Base-by-base conservation (phyloP, 2,888 invertebrate genomes). In the Coelogynopora nodosa region DNA sequence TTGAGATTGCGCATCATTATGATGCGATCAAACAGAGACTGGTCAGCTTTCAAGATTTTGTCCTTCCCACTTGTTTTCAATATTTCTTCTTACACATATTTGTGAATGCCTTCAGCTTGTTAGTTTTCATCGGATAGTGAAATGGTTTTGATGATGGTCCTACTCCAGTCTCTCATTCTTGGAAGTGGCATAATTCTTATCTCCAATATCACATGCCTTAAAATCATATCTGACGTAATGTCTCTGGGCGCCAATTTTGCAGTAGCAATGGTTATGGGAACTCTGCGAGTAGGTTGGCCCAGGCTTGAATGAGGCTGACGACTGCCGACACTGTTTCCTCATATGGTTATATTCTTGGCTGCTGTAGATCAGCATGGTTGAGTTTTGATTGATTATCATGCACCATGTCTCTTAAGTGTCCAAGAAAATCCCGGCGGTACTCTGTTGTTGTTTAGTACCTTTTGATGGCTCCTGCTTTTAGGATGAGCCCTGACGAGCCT, bases 61-160 rank as follows among this genome's bases (percentile, higher is more conserved):
- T 67, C 67, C 49, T 85, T 67, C 67, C 85, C 67, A 13, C 84
- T 81, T 30, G 84, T 30, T 29, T 18, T 30, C 67, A 67, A n/a
- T 0, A 26, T 13, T 67, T 85, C 31, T 83, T 81, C 29, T 86
- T 83, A 13, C 18, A 67, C 10, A 5, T 86, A 49, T 28, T 29
- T 67, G 1, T 67, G 83, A 88, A 88, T 28, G 87, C 88, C 30
- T 89, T 88, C 82, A 89, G 80, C 10, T 87, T 86, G 0, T 87
- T 85, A 30, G 67, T 88, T 31, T 88, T 84, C 67, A 88, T 31
- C 18, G 87, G 82, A 26, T 88, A 88, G 87, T 88, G 87, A 86
- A 88, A 88, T 84, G 84, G 80, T 84, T 86, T 18, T 67, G 29
- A 30, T 85, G 86, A 80, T 28, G 84, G 31, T 87, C 31, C 0